A percentile compares a stretch with the other conserved stretches of the same genome.
phyloP scores from a whole-genome alignment of 2,797 vertebrate genomes.

The Hafferia zeledoni region DNA sequence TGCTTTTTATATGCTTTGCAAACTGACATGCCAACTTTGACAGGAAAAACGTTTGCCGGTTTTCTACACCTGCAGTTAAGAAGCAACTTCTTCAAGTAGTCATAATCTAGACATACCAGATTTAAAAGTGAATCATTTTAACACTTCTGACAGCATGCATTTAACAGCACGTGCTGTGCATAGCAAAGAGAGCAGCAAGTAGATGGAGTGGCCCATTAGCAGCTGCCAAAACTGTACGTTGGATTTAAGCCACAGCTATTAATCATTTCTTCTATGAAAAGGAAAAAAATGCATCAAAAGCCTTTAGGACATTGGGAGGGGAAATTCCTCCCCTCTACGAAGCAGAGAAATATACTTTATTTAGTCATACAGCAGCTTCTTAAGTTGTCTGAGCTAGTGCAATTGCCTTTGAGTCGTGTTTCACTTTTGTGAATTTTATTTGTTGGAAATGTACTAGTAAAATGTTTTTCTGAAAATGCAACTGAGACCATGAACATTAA shows the following conservation, averaged over 20 bases:
- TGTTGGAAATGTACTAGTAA: background rate
- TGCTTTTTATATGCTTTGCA: background rate
- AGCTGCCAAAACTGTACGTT: conserved; percentile 27
- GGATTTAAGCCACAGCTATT: conserved; percentile 49
- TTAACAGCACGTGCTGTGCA: background rate
- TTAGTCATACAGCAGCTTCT: conserved; percentile 10
- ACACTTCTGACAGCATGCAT: background rate
- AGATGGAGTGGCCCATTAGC: background rate
- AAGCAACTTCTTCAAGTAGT: background rate
- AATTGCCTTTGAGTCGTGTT: background rate
- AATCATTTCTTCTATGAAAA: conserved; percentile 33
- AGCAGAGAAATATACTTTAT: conserved; percentile 8
- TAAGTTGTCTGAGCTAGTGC: background rate
- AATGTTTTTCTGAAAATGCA: background rate
- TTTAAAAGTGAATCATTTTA: conserved; percentile 19
- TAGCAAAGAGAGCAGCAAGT: conserved; percentile 20
- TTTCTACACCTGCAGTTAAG: background rate
- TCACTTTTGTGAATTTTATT: background rate
- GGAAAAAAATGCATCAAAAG: conserved; percentile 22
- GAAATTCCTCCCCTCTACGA: conserved; percentile 16
- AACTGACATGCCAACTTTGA: background rate
- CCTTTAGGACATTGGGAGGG: background rate
- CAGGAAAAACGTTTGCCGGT: background rate
- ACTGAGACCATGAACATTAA: background rate
- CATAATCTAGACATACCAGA: background rate